Conservation (phyloP, 2,113 vertebrate genomes). For the Phaetusa simplex region DNA sequence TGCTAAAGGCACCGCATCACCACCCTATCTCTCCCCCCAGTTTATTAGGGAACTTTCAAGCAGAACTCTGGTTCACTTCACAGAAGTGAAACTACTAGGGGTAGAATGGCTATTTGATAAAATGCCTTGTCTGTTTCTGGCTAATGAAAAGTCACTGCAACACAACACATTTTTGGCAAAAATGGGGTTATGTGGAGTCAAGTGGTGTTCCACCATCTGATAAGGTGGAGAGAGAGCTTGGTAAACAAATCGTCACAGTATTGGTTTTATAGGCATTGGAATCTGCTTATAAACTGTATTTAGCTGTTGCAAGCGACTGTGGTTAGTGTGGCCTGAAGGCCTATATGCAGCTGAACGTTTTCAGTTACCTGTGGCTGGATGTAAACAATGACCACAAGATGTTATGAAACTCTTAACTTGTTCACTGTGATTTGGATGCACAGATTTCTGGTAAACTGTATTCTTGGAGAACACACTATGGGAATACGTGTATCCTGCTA, state of each 20-base stretch:
- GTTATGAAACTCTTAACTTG: background rate
- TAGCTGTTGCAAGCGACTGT: background rate
- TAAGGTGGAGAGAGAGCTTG: background rate
- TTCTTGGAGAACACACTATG: background rate
- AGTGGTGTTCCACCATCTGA: background rate
- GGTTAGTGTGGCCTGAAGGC: background rate
- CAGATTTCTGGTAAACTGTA: background rate
- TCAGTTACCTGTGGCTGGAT: background rate
- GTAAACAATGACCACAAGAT: background rate
- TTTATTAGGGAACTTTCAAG: background rate
- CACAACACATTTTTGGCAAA: background rate
- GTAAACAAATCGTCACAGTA: background rate
- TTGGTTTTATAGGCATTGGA: background rate
- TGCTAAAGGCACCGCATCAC: background rate
- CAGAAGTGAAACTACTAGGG: background rate
- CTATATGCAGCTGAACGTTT: background rate
- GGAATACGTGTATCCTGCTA: accelerated
- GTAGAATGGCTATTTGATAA: background rate
- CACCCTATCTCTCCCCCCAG: too few relatives aligned
- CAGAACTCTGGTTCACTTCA: background rate
- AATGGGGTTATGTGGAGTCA: background rate
- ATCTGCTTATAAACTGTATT: background rate
- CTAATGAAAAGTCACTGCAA: background rate
- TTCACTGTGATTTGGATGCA: background rate
- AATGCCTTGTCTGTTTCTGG: background rate